Evolutionary conservation across 2,113 vertebrate genomes (phyloP).

Genomic region (Chionodraco myersi): DNA sequence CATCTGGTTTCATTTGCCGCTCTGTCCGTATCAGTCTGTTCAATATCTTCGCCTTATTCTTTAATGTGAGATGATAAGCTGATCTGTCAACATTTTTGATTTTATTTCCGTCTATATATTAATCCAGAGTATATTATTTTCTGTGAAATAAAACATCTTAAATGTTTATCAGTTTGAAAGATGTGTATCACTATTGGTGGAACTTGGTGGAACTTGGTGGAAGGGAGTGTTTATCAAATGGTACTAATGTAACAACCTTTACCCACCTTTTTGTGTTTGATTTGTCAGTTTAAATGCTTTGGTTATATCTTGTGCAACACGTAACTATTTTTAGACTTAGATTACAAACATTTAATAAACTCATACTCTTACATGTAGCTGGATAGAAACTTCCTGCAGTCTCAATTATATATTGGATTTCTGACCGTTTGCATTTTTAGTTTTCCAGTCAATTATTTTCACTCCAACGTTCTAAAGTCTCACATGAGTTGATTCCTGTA

Average conservation of each 20-base stretch:
- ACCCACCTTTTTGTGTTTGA: constrained; percentile 34
- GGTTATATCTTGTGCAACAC: background rate
- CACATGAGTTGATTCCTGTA: constrained; percentile 23
- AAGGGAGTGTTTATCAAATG: constrained; percentile 43
- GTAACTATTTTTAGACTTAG: constrained; percentile 5
- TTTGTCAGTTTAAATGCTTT: constrained; percentile 24
- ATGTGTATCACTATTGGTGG: constrained; percentile 20
- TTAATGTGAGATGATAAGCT: constrained; percentile 43
- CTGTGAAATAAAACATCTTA: constrained; percentile 55
- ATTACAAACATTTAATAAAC: constrained; percentile 25
- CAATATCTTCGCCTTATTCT: constrained; percentile 33
- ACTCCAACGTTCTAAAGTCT: background rate
- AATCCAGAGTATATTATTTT: constrained; percentile 50
- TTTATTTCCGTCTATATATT: constrained; percentile 53
- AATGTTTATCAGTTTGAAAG: constrained; percentile 36
- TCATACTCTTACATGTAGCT: constrained; percentile 19
- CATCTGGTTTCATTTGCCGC: constrained; percentile 57
- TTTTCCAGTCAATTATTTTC: constrained; percentile 9
- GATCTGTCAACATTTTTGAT: constrained; percentile 25
- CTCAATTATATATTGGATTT: constrained; percentile 16
- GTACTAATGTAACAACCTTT: constrained; percentile 18
- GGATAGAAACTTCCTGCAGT: constrained; percentile 8
- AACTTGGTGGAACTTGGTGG: constrained; percentile 17
- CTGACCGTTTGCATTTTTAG: background rate
- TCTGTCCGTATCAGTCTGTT: constrained; percentile 19